These are phyloP conservation scores for Cydia fagiglandana DNA, from an alignment of 1,140 invertebrate species.

Conservation along the genomic window DNA sequence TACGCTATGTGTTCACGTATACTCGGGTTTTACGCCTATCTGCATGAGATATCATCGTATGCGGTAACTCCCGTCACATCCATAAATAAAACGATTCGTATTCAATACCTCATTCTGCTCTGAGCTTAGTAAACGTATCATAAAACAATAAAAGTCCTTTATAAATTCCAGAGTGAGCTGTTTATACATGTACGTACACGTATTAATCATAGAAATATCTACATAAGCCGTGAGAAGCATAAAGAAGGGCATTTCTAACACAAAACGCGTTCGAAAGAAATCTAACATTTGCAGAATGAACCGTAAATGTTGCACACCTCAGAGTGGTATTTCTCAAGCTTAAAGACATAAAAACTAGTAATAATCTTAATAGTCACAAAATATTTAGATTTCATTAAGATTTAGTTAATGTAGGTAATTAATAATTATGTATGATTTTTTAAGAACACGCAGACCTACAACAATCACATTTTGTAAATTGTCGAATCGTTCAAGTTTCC, in stretches of 20 bases:
- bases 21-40: slow-evolving; percentile 23
- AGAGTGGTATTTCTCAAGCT: no score
- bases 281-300: not conserved
- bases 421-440: not conserved
- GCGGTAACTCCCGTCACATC: slow-evolving; percentile 14
- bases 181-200: slow-evolving; percentile 13
- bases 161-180: slow-evolving; percentile 21
- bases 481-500: not conserved
- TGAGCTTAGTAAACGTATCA: slow-evolving; percentile 16
- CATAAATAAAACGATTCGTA: slow-evolving; percentile 27
- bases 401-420: no score
- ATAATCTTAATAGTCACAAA: no score
- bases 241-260: not conserved
- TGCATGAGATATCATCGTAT: slow-evolving; percentile 28
- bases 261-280: not conserved
- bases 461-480: not conserved
- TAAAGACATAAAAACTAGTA: no score
- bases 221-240: slow-evolving; percentile 5
- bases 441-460: not conserved
- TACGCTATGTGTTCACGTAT: slow-evolving; percentile 18
- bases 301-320: no score
- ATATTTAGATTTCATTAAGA: no score
- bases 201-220: slow-evolving; percentile 25
- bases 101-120: not conserved
- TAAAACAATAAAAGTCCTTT: slow-evolving; percentile 28